Evolutionary conservation across 2,113 vertebrate genomes (phyloP), one percentile per base, ranked within the genome.

Genomic region (Oophaga pumilio): DNA sequence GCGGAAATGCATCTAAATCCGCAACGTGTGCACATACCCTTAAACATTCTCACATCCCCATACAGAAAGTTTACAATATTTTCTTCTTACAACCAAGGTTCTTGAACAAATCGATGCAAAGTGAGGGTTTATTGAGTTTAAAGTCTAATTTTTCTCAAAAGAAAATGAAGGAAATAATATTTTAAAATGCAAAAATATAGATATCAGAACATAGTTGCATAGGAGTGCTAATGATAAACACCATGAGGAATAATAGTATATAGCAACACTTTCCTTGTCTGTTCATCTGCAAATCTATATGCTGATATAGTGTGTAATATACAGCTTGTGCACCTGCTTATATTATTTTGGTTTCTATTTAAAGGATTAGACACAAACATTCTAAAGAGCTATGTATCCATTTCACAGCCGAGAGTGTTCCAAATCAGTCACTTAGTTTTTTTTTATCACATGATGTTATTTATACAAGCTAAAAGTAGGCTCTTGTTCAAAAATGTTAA

Each of bases 401-500:
- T 82, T 82, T 82, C 62, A 82, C 80, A 66, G 80, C 80, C 80
- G 24, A 24, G 62, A 17, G 11, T 84, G 52, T 33, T 86, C 57
- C 71, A 85, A 85, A 62, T 60, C 59, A 77, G 73, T 77, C 43
- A 52, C 33, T 62, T 86, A 24, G 24, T 66, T 86, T 50, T 62
- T 85, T 57, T 87, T 81, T 79, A 86, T 69, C n/a, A 74, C n/a
- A 74, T 79, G 33, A 69, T 81, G 26, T 87, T 87, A 81, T 87
- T 87, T 87, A 59, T 87, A 81, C 28, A 90, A 90, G 78, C 33
- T 50, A 56, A 50, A 89, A 76, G 74, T 62, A 87, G 91, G 86
- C 87, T 84, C 87, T 89, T 90, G 28, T 85, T 88, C 85, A 89
- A 85, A 90, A 78, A 85, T 52, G 82, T 88, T 26, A n/a, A 84